Conservation (phyloP, 2,888 invertebrate species). For the Ochropacha duplaris region DNA sequence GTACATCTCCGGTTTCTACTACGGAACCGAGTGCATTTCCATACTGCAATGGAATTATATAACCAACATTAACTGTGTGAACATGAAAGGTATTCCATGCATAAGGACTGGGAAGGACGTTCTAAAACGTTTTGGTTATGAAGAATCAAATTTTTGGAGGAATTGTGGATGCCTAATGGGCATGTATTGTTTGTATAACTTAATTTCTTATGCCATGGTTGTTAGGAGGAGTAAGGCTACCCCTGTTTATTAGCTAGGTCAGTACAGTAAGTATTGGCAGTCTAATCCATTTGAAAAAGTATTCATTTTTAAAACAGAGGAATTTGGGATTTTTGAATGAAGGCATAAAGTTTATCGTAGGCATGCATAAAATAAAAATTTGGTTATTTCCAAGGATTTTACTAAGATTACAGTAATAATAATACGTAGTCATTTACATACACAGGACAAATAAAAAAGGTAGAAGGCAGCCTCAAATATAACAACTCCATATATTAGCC, state of each 20-base stretch:
- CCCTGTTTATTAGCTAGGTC: constrained; percentile 62
- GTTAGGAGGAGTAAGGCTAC: constrained; percentile 69
- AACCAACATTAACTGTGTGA: constrained; percentile 81
- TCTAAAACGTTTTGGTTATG: constrained; percentile 80
- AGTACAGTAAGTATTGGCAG: no score
- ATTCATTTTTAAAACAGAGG: no score
- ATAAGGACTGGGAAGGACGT: constrained; percentile 84
- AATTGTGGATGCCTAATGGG: constrained; percentile 66
- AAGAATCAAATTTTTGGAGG: constrained; percentile 63
- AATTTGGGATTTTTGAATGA: no score
- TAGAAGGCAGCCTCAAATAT: no score
- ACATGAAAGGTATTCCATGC: constrained; percentile 82
- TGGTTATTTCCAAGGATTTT: no score
- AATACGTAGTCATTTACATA: no score
- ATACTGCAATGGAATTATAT: constrained; percentile 86
- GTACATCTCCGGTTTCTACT: constrained; percentile 87
- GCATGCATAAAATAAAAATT: no score
- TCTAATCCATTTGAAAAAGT: no score
- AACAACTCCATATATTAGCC: no score
- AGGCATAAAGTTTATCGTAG: no score
- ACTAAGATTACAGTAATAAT: no score
- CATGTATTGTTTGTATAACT: constrained; percentile 64
- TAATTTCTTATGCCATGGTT: constrained; percentile 70
- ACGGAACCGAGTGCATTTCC: constrained; percentile 87
- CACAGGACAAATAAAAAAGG: no score